Evolutionary conservation across 64 coral and sea anemone species (phyloP).

Genomic region (Montipora sp.): DNA sequence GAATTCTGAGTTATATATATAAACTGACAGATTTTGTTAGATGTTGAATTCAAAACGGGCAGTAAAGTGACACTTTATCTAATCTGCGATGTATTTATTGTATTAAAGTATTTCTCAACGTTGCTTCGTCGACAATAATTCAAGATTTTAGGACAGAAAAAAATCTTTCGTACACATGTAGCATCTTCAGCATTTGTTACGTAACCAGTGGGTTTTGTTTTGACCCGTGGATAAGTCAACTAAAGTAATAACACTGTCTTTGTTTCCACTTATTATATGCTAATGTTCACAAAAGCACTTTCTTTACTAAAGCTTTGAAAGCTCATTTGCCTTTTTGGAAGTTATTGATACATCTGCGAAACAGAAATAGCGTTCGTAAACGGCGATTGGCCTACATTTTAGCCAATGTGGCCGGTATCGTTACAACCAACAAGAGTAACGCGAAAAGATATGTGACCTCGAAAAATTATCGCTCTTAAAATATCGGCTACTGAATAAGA

Average conservation of each 20-base stretch:
- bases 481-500: background rate
- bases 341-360: slow-evolving; percentile 15
- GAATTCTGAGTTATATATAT: no score
- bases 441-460: no score
- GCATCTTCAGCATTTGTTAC: no score
- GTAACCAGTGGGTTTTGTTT: background rate
- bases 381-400: slow-evolving; percentile 6
- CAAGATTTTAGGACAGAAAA: no score
- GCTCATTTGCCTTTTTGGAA: background rate
- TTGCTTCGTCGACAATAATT: no score
- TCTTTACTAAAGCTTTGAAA: background rate
- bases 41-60: no score
- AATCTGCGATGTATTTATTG: no score
- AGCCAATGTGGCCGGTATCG: background rate
- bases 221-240: background rate
- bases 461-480: background rate
- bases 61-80: no score
- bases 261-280: background rate
- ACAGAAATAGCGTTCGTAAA: background rate
- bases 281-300: background rate
- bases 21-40: no score
- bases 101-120: no score
- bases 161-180: no score
- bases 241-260: background rate
- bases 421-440: background rate